Base-by-base conservation (phyloP, 2,797 vertebrate species). In the Chelon labrosus region DNA sequence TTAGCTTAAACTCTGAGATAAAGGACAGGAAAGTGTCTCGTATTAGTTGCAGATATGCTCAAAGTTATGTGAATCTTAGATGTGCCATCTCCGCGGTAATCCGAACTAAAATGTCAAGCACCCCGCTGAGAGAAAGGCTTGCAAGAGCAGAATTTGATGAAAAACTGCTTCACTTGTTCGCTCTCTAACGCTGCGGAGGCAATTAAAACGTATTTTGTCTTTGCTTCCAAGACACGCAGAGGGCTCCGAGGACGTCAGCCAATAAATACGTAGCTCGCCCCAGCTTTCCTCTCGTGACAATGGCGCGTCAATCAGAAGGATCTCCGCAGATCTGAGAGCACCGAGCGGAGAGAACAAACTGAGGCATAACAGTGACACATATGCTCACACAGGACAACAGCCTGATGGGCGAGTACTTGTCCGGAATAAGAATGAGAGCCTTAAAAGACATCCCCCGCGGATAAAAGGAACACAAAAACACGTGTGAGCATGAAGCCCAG, bases 361-460 rank as follows among this genome's bases (percentile, higher is more conserved):
- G 86, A 86, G 51, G 71, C 79, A 10, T 64, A 75, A 74, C 79
- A n/a, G 59, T 52, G 74, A 80, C 76, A 74, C 49, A 62, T 27
- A 42, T 56, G 54, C 64, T 49, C 35, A 66, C 37, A 42, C 35
- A 65, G 70, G 69, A 81, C 78, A 62, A 59, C 66, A 78, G 70
- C 70, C 70, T 86, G 85, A 86, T 84, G 77, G 73, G 77, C 37
- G 1, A 44, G 20, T 7, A 47, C 83, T 66, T 49, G 73, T 76
- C 72, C 56, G 20, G 90, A 92, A 93, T 93, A 87, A 82, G 85
- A 89, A 91, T 89, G 88, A 92, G 82, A 42, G 49, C 31, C 31
- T 35, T 35, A 8, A 35, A 35, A 35, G 25, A 27, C 3, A 27
- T 27, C 25, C 25, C 25, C 25, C 25, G 4, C 25, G 25, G 25